Percentiles rank a stretch among this genome's conserved stretches.
These are phyloP conservation scores for Pachymerium ferrugineum DNA, from an alignment of 2,888 invertebrate genomes.

Conservation along the genomic window DNA sequence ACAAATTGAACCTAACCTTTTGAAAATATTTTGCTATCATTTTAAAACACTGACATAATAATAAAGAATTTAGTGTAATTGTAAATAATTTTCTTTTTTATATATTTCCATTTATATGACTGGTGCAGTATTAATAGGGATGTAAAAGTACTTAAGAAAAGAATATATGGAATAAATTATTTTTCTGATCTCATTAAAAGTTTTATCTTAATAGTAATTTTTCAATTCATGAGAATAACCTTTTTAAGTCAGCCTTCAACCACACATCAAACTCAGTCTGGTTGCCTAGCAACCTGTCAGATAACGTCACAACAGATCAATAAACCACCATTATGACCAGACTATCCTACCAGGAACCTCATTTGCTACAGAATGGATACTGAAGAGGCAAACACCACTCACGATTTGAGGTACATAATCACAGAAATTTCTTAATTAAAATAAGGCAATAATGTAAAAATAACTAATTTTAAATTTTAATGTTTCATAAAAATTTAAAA, in stretches of 20 bases:
- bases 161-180: no score
- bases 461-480: no score
- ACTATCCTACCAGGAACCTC: background rate
- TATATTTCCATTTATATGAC: no score
- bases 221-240: slow-evolving; percentile 3
- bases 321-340: background rate
- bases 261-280: background rate
- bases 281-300: background rate
- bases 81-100: background rate
- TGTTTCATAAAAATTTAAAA: no score
- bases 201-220: background rate
- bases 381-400: background rate
- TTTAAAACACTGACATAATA: background rate
- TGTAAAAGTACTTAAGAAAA: no score
- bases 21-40: background rate
- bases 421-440: no score
- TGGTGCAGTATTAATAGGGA: no score
- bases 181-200: background rate
- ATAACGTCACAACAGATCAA: slow-evolving; percentile 13
- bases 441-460: no score
- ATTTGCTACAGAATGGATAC: background rate
- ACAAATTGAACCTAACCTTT: background rate
- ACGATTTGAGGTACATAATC: background rate
- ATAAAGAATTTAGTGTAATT: background rate
- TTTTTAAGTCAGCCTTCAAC: background rate